Percentiles rank a stretch among this genome's conserved stretches.
These are phyloP conservation scores for Regulus satrapa DNA, from an alignment of 2,113 vertebrate genomes.

Conservation along the genomic window DNA sequence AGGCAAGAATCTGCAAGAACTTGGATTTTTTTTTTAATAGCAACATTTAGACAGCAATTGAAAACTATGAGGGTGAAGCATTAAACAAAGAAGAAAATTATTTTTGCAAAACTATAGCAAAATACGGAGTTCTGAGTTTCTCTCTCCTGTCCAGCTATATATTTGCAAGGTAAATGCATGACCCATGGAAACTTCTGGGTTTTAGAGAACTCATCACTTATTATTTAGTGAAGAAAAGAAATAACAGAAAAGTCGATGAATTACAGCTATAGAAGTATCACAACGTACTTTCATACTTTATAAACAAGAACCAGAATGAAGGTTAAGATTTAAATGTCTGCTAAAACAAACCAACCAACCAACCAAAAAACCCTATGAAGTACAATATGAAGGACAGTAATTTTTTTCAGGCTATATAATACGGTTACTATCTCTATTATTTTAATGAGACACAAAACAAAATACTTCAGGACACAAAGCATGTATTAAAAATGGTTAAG, in stretches of 20 bases:
- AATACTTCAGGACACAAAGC: neutral
- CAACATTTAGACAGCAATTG: neutral
- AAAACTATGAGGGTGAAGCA: neutral
- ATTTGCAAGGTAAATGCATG: neutral
- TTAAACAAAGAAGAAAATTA: neutral
- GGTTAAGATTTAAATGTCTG: neutral
- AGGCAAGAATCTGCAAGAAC: neutral
- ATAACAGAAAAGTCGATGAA: neutral
- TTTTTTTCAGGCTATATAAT: neutral
- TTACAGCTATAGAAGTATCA: neutral
- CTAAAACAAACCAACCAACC: neutral
- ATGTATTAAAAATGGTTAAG: neutral
- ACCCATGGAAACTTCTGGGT: neutral
- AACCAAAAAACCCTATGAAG: rapidly evolving
- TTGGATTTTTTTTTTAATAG: neutral
- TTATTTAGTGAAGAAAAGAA: neutral
- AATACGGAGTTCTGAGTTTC: neutral
- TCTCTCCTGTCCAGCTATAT: neutral
- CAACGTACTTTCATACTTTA: neutral
- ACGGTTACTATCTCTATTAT: neutral
- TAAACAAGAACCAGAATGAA: neutral
- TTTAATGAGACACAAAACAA: neutral
- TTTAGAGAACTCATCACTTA: neutral
- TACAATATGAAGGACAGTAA: neutral
- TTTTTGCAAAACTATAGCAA: neutral